These are phyloP conservation scores for Etheostoma cragini DNA, from an alignment of 2,113 vertebrate species.

Conservation along the genomic window DNA sequence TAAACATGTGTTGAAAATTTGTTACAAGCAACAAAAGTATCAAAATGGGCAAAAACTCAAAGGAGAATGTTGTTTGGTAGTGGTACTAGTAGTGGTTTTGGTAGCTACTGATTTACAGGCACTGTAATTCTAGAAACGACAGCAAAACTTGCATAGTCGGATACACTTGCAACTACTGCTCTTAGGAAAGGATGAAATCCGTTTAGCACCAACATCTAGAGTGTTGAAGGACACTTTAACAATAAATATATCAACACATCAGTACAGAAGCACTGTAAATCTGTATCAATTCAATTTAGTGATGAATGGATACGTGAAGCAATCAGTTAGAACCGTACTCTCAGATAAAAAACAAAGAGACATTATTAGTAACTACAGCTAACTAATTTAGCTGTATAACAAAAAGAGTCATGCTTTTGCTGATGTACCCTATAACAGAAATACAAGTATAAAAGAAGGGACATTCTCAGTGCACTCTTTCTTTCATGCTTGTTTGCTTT, in stretches of 20 bases:
- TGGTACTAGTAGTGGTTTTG: too few relatives aligned
- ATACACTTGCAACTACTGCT: not conserved
- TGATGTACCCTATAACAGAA: not conserved
- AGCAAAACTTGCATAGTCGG: too few relatives aligned
- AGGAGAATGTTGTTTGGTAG: too few relatives aligned
- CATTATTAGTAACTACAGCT: not conserved
- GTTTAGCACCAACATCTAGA: not conserved
- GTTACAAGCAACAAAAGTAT: too few relatives aligned
- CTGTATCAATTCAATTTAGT: not conserved
- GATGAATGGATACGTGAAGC: not conserved
- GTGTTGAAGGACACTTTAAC: not conserved
- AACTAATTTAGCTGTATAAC: not conserved
- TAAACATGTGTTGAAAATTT: not conserved
- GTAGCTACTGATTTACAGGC: too few relatives aligned
- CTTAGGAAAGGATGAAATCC: not conserved
- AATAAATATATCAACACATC: not conserved
- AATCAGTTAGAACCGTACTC: not conserved
- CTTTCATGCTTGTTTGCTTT: slow-evolving; percentile 11
- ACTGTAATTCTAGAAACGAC: not conserved
- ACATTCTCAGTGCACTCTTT: not conserved
- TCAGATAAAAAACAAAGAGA: not conserved
- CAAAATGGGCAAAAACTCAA: not conserved
- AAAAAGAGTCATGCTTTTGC: not conserved
- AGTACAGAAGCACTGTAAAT: not conserved
- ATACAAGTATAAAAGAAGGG: not conserved